phyloP scores from a whole-genome alignment of 2,888 invertebrate genomes.

The Sphaeridia pumilis region DNA sequence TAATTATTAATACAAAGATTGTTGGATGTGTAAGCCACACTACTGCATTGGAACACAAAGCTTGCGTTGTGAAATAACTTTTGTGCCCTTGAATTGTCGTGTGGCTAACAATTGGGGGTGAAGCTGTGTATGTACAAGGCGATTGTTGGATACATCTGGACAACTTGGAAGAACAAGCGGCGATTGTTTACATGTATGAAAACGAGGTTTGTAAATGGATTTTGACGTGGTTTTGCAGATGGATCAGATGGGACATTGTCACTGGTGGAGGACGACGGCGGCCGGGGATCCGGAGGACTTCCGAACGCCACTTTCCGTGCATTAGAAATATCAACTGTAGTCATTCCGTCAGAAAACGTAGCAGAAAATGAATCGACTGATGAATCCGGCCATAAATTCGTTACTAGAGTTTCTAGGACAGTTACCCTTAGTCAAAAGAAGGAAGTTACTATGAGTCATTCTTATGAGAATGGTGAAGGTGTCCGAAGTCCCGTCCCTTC shows the following conservation, averaged over 20 bases:
- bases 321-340: conserved; percentile 26
- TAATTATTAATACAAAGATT: no score
- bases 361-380: conserved; percentile 11
- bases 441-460: conserved; percentile 29
- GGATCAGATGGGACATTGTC: no score
- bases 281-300: background rate
- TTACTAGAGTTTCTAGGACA: conserved; percentile 25
- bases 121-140: no score
- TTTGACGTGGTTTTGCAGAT: no score
- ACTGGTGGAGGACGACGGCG: background rate
- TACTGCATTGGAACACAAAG: background rate
- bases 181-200: no score
- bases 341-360: conserved; percentile 24
- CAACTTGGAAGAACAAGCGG: no score
- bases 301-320: conserved; percentile 14
- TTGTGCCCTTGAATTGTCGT: background rate
- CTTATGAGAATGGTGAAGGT: conserved; percentile 14
- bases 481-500: background rate
- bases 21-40: background rate
- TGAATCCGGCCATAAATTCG: conserved; percentile 20
- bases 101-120: no score
- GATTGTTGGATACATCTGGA: no score
- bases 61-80: background rate
- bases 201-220: no score
- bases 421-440: conserved; percentile 32